Conservation (phyloP, 2,888 invertebrate genomes). For the Acanthoscelides obtectus region DNA sequence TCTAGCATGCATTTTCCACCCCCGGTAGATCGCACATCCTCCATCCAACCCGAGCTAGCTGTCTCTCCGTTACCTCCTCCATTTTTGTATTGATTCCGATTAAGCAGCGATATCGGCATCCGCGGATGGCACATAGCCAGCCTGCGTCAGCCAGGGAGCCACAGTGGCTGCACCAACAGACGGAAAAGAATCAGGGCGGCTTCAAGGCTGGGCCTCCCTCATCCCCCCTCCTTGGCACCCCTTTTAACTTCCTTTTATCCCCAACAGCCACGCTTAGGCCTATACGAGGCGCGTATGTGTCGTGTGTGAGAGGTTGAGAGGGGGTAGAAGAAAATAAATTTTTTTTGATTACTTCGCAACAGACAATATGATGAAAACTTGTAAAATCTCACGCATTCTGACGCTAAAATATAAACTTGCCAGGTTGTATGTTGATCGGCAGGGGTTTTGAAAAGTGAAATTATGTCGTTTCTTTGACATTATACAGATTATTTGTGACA, state of each 20-base stretch:
- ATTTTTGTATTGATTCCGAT: constrained; percentile 44
- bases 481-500: too few relatives aligned
- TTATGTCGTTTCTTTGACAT: too few relatives aligned
- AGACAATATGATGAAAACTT: too few relatives aligned
- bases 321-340: too few relatives aligned
- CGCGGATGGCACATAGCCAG: constrained; percentile 29
- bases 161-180: constrained; percentile 9
- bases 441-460: too few relatives aligned
- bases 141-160: constrained; percentile 6
- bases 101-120: constrained; percentile 41
- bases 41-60: background rate
- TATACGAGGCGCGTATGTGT: constrained; percentile 46
- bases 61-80: constrained; percentile 26
- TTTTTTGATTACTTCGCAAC: too few relatives aligned
- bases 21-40: background rate
- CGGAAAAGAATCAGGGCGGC: constrained; percentile 33
- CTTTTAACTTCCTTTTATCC: constrained; percentile 22
- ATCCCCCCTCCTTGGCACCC: constrained; percentile 14
- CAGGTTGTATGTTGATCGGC: too few relatives aligned
- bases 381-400: too few relatives aligned
- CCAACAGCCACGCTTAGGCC: constrained; percentile 39
- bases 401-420: too few relatives aligned
- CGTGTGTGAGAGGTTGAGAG: background rate
- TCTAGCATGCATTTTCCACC: background rate
- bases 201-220: background rate